These are phyloP conservation scores for Oncorhynchus kisutch DNA, from an alignment of 2,113 vertebrate genomes.

Conservation along the genomic window DNA sequence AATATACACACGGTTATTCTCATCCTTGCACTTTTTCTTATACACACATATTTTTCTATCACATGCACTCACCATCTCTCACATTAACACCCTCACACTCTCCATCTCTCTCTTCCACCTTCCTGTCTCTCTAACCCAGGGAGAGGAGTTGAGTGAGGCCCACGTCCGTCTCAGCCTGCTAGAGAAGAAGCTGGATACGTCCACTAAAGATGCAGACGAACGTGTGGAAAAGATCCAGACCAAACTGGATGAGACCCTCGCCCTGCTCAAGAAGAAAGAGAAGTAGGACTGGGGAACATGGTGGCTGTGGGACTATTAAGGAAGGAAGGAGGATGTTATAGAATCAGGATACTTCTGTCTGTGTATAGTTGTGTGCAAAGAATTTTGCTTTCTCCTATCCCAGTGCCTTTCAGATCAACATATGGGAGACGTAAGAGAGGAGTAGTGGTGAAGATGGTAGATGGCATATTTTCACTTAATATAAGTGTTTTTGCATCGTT, in stretches of 20 bases:
- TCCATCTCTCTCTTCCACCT: too few relatives aligned
- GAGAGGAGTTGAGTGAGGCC: constrained; percentile 94
- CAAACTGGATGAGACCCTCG: constrained; percentile 85
- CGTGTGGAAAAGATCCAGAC: constrained; percentile 96
- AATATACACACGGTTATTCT: neutral
- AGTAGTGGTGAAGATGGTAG: too few relatives aligned
- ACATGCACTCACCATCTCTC: neutral
- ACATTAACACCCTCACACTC: neutral
- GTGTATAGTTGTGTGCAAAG: too few relatives aligned
- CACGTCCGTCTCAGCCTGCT: constrained; percentile 89
- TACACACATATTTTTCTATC: neutral
- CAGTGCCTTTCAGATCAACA: too few relatives aligned
- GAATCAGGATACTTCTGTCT: too few relatives aligned
- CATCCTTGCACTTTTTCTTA: neutral
- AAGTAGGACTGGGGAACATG: constrained; percentile 72
- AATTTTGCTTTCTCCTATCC: too few relatives aligned
- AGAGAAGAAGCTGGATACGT: constrained; percentile 96
- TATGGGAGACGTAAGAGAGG: too few relatives aligned
- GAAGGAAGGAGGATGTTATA: too few relatives aligned
- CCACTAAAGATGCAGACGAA: constrained; percentile 90
- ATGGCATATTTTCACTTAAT: too few relatives aligned
- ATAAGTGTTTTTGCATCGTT: too few relatives aligned
- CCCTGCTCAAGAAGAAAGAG: constrained; percentile 90
- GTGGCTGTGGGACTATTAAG: too few relatives aligned
- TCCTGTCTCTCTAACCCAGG: constrained; percentile 62